phyloP scores from a whole-genome alignment of 1,140 invertebrate species.

The Bombus cullumanus region DNA sequence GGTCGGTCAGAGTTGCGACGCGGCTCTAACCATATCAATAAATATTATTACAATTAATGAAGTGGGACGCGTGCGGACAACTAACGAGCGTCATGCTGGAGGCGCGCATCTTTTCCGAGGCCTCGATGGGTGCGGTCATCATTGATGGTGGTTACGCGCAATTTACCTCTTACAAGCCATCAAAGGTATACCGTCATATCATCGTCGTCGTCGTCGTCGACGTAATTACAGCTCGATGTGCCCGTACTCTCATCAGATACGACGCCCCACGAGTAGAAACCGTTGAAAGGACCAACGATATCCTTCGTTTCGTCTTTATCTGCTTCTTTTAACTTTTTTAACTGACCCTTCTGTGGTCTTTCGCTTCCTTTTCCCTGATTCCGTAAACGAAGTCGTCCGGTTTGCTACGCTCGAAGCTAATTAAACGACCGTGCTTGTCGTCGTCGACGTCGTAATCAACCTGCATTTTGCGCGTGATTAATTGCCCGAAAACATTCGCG shows the following conservation, averaged over 20 bases:
- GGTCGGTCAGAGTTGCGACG: too few relatives aligned
- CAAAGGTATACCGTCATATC: conserved; percentile 56
- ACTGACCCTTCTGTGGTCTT: not conserved
- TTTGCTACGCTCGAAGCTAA: conserved; percentile 40
- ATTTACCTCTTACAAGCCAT: conserved; percentile 50
- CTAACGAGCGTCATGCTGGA: not conserved
- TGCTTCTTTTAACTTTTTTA: too few relatives aligned
- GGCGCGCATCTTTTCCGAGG: conserved; percentile 5
- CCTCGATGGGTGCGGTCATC: conserved; percentile 10
- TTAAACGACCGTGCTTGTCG: conserved; percentile 45
- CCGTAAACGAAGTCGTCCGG: conserved; percentile 33
- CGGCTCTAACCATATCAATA: conserved; percentile 1
- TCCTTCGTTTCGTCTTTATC: not conserved
- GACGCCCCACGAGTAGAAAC: not conserved
- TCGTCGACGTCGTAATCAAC: conserved; percentile 62
- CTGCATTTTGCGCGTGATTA: conserved; percentile 66
- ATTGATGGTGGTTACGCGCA: conserved; percentile 42
- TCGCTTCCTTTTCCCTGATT: not conserved
- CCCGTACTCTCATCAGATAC: conserved; percentile 28
- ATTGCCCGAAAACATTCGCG: conserved; percentile 60
- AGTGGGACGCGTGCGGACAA: not conserved
- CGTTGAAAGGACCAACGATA: conserved; percentile 23
- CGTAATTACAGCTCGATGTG: conserved; percentile 56
- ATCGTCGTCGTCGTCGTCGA: conserved; percentile 5
- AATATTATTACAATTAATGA: conserved; percentile 34